A percentile compares a stretch with the other conserved stretches of the same genome.
These are phyloP conservation scores for Malacosoma neustria DNA, from an alignment of 2,888 invertebrate species.

Conservation along the genomic window DNA sequence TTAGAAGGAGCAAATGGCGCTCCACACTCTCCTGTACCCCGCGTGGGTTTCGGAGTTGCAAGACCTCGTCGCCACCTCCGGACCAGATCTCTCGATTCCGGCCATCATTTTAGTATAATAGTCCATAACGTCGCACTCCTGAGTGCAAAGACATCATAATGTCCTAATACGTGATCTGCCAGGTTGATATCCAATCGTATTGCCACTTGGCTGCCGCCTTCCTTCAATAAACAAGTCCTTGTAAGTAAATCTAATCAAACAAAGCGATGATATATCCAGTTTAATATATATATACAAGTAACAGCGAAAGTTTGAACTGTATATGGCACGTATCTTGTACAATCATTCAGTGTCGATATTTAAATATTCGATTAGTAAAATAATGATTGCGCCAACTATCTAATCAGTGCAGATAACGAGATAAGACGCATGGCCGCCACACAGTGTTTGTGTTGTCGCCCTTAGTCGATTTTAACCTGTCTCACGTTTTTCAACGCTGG, in stretches of 20 bases:
- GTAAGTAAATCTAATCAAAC: neutral
- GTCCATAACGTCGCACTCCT: no score
- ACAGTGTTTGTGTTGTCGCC: conserved; percentile 40
- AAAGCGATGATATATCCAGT: conserved; percentile 2
- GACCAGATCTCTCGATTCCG: no score
- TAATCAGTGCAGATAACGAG: conserved; percentile 52
- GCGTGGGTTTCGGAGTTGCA: no score
- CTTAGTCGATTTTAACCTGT: conserved; percentile 17
- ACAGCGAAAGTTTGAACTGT: conserved; percentile 18
- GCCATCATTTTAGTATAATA: no score
- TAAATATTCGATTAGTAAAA: conserved; percentile 48
- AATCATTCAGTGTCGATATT: conserved; percentile 24
- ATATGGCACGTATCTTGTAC: conserved; percentile 11
- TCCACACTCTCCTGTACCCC: no score
- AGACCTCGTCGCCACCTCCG: no score
- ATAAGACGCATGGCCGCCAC: conserved; percentile 35
- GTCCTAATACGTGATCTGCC: no score
- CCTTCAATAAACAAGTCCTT: neutral
- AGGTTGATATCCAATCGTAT: no score
- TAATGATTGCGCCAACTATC: conserved; percentile 54
- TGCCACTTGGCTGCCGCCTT: no score
- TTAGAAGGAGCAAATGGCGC: no score
- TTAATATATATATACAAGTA: neutral
- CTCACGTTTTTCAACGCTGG: conserved; percentile 1
- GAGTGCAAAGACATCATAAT: no score